Evolutionary conservation across 2,888 invertebrate genomes (phyloP), one percentile per base, ranked within the genome.

Genomic region (Leucophora obtusa): DNA sequence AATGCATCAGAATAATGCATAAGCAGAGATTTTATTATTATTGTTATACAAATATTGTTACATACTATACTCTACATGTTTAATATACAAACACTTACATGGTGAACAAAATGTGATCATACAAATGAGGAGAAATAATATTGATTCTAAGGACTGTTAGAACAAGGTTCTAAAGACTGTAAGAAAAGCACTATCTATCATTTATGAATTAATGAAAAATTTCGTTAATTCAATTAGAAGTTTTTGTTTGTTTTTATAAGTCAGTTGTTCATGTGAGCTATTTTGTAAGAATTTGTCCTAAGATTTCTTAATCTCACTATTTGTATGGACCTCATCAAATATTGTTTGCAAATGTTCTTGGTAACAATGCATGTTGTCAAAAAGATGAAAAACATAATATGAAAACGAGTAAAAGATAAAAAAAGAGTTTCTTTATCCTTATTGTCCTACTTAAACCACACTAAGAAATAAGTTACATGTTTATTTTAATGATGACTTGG

Each of bases 401-500:
- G 43, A 72, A 17, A 62, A 33, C 0, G 38, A 50, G 17, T 15
- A 68, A 33, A 28, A 59, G 33, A 21, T 58, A 17, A 54, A 24
- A 35, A 50, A 54, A 76, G 69, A 76, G 18, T 2, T 63, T 38
- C 65, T 79, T 62, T 54, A 38, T 72, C 54, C 80, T 76, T 72
- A 80, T 72, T 80, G 80, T 80, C 80, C 80, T 80, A 80, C 80
- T 76, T 80, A 80, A 59, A 59, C 80, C 72, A 54, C 72, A 80
- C 72, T 76, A 76, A 80, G 76, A 76, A n/a, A 80, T 63, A 76
- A 72, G 68, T 80, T 80, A 58, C 53, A 81, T 77, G 77, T 81
- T 77, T 81, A 81, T 77, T 81, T 81, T 81, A 81, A 81, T 81
- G 81, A 81, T 81, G 81, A 81, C 76, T 81, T 81, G 81, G 81